Conservation (phyloP, 1,140 invertebrate species). For the Drosophila nannoptera region DNA sequence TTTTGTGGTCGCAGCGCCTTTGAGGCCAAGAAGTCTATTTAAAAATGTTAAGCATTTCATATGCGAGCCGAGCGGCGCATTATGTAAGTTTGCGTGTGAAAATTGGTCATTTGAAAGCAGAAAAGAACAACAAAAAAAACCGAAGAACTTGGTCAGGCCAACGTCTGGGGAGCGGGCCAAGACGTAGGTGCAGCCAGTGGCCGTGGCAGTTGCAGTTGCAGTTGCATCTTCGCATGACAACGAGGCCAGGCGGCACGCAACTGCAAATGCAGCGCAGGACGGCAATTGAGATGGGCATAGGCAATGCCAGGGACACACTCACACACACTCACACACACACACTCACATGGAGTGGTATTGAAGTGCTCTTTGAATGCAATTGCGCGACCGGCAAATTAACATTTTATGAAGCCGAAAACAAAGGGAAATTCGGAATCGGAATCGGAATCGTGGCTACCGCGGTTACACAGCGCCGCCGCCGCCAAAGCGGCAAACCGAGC, state of each 20-base stretch:
- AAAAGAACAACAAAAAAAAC: constrained; percentile 2
- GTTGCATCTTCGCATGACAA: constrained; percentile 47
- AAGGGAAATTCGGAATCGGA: constrained; percentile 75
- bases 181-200: constrained; percentile 1
- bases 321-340: not conserved
- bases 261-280: constrained; percentile 11
- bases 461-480: constrained; percentile 64
- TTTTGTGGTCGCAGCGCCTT: constrained; percentile 36
- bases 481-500: constrained; percentile 40
- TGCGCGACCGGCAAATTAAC: constrained; percentile 72
- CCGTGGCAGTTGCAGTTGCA: constrained; percentile 9
- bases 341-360: constrained; percentile 2
- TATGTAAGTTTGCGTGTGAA: constrained; percentile 76
- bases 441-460: constrained; percentile 71
- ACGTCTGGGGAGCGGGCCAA: constrained; percentile 12
- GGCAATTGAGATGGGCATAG: constrained; percentile 22
- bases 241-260: constrained; percentile 41
- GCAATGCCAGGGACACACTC: not conserved
- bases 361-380: constrained; percentile 66
- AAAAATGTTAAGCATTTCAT: constrained; percentile 74
- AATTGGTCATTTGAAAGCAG: constrained; percentile 72
- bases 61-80: constrained; percentile 48
- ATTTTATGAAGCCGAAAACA: constrained; percentile 76
- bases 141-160: constrained; percentile 17
- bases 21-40: constrained; percentile 66